Percentiles rank a stretch among this genome's conserved stretches.
Conservation (phyloP, 2,888 invertebrate genomes). For the Gari tellinella region DNA sequence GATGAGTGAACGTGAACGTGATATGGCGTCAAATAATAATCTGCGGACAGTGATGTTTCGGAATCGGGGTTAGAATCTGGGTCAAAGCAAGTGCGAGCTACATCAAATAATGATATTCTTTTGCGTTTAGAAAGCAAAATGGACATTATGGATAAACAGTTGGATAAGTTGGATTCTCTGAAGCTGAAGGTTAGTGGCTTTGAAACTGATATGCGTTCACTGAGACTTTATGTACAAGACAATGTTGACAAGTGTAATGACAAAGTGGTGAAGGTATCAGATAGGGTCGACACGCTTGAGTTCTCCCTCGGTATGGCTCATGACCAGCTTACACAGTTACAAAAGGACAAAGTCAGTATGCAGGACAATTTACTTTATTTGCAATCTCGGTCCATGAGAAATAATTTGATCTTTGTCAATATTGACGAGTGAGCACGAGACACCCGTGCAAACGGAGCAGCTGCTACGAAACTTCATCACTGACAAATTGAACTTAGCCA, state of each 20-base stretch:
- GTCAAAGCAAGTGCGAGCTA: neutral
- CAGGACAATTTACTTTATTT: slow-evolving; percentile 3
- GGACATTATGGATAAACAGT: slow-evolving; percentile 9
- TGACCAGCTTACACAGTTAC: slow-evolving; percentile 11
- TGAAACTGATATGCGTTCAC: neutral
- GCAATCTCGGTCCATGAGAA: slow-evolving; percentile 16
- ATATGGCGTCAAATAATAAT: neutral
- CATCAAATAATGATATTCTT: neutral
- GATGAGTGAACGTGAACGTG: too few relatives aligned
- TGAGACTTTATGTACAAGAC: slow-evolving; percentile 11
- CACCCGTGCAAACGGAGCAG: slow-evolving; percentile 1
- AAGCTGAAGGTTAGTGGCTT: slow-evolving; percentile 20
- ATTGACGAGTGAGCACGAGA: slow-evolving; percentile 6
- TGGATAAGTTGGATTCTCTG: slow-evolving; percentile 9
- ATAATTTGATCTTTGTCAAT: slow-evolving; percentile 12
- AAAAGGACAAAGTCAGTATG: slow-evolving; percentile 11
- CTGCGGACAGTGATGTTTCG: neutral
- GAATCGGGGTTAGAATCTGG: slow-evolving; percentile 1
- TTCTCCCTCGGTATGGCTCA: slow-evolving; percentile 16
- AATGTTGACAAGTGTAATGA: slow-evolving; percentile 1
- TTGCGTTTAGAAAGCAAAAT: slow-evolving; percentile 9
- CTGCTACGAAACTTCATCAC: neutral
- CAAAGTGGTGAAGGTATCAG: slow-evolving; percentile 7
- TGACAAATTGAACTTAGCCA: too few relatives aligned
- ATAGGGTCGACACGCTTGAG: slow-evolving; percentile 13